phyloP scores from a whole-genome alignment of 2,888 invertebrate species.

The Acrobasis suavella region DNA sequence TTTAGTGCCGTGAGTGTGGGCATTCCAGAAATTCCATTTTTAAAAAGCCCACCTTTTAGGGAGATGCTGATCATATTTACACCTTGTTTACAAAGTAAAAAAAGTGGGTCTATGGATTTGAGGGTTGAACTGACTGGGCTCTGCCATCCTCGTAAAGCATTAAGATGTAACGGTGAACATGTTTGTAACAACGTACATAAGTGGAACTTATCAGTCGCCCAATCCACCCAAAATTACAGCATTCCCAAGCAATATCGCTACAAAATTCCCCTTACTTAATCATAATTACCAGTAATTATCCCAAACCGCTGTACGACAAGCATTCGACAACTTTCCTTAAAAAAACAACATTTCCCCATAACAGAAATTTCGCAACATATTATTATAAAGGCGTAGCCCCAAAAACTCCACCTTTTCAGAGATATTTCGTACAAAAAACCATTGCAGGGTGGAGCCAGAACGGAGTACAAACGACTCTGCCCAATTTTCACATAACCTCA shows the following conservation, averaged over 20 bases:
- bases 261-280: slow-evolving; percentile 6
- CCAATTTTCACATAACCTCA: slow-evolving; percentile 18
- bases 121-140: no score
- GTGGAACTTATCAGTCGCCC: neutral
- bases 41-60: no score
- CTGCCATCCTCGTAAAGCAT: no score
- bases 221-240: neutral
- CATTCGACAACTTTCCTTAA: slow-evolving; percentile 7
- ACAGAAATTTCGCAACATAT: slow-evolving; percentile 20
- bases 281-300: slow-evolving; percentile 14
- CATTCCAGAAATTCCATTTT: no score
- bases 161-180: neutral
- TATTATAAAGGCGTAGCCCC: slow-evolving; percentile 27
- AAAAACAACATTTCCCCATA: slow-evolving; percentile 12
- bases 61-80: no score
- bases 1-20: no score
- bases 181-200: neutral
- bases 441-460: slow-evolving; percentile 15
- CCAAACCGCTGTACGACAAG: slow-evolving; percentile 9
- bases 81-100: no score
- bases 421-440: slow-evolving; percentile 24
- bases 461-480: neutral
- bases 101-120: no score
- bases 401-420: slow-evolving; percentile 27
- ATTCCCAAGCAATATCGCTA: neutral